Evolutionary conservation across 1,140 invertebrate species (phyloP), one percentile per base, ranked within the genome.

Genomic region (Drosophila prosaltans): DNA sequence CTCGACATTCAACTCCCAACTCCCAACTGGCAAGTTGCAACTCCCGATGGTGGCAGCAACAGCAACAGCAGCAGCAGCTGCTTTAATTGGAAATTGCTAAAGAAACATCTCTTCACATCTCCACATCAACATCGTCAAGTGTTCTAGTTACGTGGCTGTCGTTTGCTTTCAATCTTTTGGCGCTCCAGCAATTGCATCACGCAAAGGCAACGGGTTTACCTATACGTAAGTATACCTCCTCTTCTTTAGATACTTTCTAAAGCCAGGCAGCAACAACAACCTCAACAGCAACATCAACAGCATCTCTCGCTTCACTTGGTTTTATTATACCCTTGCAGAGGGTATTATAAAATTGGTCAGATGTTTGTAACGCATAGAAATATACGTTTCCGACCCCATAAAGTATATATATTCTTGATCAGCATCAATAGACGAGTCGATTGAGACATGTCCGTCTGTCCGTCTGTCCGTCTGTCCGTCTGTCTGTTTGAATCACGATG

Each of bases 121-220:
- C 54, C 45, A 62, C 77, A 76, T 54, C 58, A 77, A 43, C 81
- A 80, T 79, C 84, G 74, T 89, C 84, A 89, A 89, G 84, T 89
- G 84, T 89, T 89, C 84, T 89, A 89, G 84, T 89, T 89, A 89
- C 85, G 84, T 89, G 85, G 80, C 81, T 72, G 84, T 88, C 79
- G 84, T 83, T 81, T 89, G 84, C 84, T 78, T 88, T 88, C 84
- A 88, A 88, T 88, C 84, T 88, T 84, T 88, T 88, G 84, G 84
- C 84, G 85, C 78, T 81, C 80, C 86, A 71, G 83, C 84, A 86
- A 88, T 88, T 89, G 84, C 84, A 89, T 89, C 84, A 88, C 84
- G 84, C 84, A 78, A 88, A 78, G 81, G 75, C 80, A 88, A 88
- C 83, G 80, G 83, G 83, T 80, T 88, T 74, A 61, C 81, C 68